Percentiles rank a stretch among this genome's conserved stretches.
Evolutionary conservation across 2,797 vertebrate genomes (phyloP).

Genomic region (Rallus crepitans): DNA sequence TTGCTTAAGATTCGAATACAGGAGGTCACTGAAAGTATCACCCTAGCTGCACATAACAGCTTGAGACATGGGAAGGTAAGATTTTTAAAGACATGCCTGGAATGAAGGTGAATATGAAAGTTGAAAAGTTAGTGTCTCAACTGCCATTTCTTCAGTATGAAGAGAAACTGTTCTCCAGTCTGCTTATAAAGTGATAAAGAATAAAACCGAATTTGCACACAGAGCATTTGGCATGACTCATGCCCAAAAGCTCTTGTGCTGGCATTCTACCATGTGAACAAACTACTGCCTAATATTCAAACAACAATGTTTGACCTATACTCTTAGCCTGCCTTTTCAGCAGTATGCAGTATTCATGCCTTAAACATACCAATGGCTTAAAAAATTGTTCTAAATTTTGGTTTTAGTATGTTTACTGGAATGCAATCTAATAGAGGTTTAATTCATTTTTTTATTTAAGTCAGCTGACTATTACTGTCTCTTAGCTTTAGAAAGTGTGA

Average conservation of each 20-base stretch:
- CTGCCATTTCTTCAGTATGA: background rate
- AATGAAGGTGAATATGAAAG: slow-evolving; percentile 13
- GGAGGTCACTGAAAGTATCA: background rate
- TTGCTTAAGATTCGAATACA: background rate
- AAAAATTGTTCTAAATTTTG: background rate
- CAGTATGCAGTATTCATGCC: background rate
- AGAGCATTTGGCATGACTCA: background rate
- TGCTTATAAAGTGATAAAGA: background rate
- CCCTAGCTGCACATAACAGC: background rate
- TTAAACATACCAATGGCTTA: background rate
- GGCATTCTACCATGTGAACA: background rate
- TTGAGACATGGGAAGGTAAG: background rate
- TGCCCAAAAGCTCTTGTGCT: background rate
- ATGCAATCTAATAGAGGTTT: background rate
- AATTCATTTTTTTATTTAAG: background rate
- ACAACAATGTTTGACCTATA: background rate
- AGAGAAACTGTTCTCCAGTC: background rate
- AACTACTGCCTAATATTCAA: background rate
- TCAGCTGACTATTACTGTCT: background rate
- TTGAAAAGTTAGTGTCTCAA: background rate
- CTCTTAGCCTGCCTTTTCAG: background rate
- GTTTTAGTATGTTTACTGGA: background rate
- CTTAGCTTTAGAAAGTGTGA: background rate
- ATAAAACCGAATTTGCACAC: background rate
- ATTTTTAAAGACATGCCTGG: background rate